Base-by-base conservation (phyloP, 1,140 invertebrate species). In the Solenopsis fugax region DNA sequence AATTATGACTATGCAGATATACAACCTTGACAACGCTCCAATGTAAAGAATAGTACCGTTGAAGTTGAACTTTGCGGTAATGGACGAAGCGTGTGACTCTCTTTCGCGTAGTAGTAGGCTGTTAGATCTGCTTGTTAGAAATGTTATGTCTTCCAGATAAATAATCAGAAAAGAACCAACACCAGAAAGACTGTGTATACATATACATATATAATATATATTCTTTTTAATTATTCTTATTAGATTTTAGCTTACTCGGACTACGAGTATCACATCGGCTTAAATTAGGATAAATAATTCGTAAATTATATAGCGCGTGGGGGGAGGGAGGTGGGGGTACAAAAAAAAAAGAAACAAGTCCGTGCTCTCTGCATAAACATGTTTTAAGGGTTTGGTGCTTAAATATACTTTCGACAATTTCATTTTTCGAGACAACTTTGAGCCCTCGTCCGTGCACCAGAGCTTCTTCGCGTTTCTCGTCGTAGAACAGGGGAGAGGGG, bases 101-200 rank as follows among this genome's bases (percentile, higher is more conserved):
- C 48, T 89, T 89, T 90, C 77, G 81, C 72, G 80, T 88, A 90
- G 84, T 91, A 88, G 85, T 78, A 87, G 87, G 76, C 90, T 93
- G 92, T 93, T 93, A 93, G 90, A 88, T 91, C 91, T 91, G 89
- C 78, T 92, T 92, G 93, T 94, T 94, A 94, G 91, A 93, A 84
- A 90, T 93, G 92, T 93, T 93, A 92, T 92, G 89, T 91, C 90
- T 75, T 92, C 90, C 82, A 87, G 89, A 90, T 89, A 89, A 69
- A 91, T 88, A 88, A 88, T 91, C 88, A 89, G 89, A 91, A 93
- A 92, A 95, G 91, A 95, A 94, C 94, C 94, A 94, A 94, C 94
- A 95, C 94, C 94, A 95, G 92, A 94, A 92, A 95, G 92, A 93
- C 89, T 93, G 86, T 89, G 80, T 90, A 90, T 91, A 89, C 85